These are phyloP conservation scores for Campoletis raptor DNA, from an alignment of 2,888 invertebrate species.

Conservation along the genomic window DNA sequence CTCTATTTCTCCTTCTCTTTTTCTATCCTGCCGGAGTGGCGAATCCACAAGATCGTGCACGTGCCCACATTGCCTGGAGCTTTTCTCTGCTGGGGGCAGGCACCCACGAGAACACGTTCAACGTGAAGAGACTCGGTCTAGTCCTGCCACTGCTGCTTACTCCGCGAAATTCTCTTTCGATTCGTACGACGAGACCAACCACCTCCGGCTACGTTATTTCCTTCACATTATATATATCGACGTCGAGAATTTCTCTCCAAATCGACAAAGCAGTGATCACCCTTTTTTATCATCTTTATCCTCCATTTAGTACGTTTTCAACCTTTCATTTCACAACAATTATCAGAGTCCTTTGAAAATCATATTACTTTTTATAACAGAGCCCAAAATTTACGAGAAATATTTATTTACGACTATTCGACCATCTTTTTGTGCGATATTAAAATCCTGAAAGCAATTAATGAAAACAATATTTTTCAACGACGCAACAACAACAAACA, in stretches of 20 bases:
- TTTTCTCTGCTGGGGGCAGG: constrained; percentile 43
- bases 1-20: constrained; percentile 9
- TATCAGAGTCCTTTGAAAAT: neutral
- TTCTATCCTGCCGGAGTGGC: constrained; percentile 30
- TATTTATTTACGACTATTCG: no score
- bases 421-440: no score
- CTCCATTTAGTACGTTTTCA: neutral
- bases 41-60: constrained; percentile 57
- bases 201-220: constrained; percentile 40
- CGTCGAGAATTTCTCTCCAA: neutral
- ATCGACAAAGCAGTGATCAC: constrained; percentile 13
- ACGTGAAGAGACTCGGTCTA: constrained; percentile 48
- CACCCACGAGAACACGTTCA: constrained; percentile 48
- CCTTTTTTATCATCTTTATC: neutral
- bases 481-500: no score
- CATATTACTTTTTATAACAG: neutral
- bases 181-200: constrained; percentile 38
- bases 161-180: constrained; percentile 61
- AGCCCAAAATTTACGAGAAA: no score
- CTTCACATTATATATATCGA: neutral
- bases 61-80: constrained; percentile 65
- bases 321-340: neutral
- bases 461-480: no score
- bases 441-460: no score
- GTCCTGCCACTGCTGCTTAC: constrained; percentile 53